phyloP scores from a whole-genome alignment of 2,888 invertebrate genomes.

The Eilema depressum region DNA sequence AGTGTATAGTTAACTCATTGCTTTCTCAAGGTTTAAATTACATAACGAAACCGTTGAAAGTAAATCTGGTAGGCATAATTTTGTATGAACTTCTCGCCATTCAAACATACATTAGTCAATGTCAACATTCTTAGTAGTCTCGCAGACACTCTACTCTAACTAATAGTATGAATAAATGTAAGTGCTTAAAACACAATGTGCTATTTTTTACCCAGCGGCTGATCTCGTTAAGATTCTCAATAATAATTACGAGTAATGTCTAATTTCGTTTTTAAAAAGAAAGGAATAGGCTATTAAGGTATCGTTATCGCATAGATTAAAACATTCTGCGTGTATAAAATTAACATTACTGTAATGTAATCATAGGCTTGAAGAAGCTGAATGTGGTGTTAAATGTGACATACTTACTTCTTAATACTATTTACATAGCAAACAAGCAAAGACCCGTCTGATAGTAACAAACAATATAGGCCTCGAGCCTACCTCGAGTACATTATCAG shows the following conservation, averaged over 20 bases:
- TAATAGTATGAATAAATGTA: background rate
- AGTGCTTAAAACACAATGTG: background rate
- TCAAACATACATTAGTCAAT: conserved; percentile 4
- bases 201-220: background rate
- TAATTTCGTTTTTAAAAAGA: conserved; percentile 10
- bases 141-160: background rate
- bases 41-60: background rate
- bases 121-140: conserved; percentile 2
- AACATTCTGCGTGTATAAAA: conserved; percentile 20
- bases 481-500: background rate
- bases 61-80: background rate
- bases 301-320: conserved; percentile 16
- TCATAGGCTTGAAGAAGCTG: conserved; percentile 2
- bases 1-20: background rate
- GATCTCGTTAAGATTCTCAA: background rate
- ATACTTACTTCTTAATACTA: conserved; percentile 13
- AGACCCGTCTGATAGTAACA: background rate
- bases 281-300: conserved; percentile 2
- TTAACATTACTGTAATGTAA: conserved; percentile 17
- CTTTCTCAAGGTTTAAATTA: conserved; percentile 4
- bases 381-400: conserved; percentile 15
- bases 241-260: background rate
- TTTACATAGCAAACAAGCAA: background rate
- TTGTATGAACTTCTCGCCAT: conserved; percentile 2
- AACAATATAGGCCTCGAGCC: background rate